These are phyloP conservation scores for Graptemys geographica DNA, from an alignment of 2,797 vertebrate species.

Conservation along the genomic window DNA sequence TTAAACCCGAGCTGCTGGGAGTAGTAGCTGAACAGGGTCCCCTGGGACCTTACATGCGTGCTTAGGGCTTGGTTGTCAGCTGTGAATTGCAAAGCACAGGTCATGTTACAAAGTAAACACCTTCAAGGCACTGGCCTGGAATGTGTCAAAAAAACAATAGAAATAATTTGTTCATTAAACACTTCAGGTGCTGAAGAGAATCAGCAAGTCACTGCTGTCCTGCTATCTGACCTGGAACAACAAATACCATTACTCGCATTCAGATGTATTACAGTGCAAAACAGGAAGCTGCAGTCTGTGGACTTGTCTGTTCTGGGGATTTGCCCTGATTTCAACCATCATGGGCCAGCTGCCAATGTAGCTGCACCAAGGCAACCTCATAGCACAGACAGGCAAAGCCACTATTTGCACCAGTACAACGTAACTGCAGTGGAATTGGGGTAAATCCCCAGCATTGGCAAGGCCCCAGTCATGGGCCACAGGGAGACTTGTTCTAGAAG, in stretches of 20 bases:
- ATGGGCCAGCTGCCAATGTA: not conserved
- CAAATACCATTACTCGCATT: not conserved
- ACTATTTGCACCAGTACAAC: not conserved
- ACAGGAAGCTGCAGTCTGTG: not conserved
- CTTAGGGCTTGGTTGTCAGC: not conserved
- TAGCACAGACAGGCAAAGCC: not conserved
- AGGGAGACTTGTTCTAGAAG: not conserved
- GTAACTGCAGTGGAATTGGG: slow-evolving; percentile 6
- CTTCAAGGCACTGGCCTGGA: not conserved
- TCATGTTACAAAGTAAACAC: slow-evolving; percentile 6
- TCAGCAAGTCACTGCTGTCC: not conserved
- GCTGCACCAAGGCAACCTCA: not conserved
- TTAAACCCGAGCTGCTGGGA: not conserved
- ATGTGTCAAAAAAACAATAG: not conserved
- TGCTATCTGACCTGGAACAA: not conserved
- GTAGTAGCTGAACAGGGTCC: not conserved
- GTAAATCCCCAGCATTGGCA: not conserved
- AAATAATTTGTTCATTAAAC: not conserved
- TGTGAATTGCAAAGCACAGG: not conserved
- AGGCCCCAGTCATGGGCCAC: not conserved
- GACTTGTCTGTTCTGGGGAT: not conserved
- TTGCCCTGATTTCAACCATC: not conserved
- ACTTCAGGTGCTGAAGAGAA: not conserved
- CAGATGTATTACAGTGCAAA: not conserved
- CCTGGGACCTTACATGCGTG: not conserved